Evolutionary conservation across 2,113 vertebrate species (phyloP).

Genomic region (Scophthalmus maximus): DNA sequence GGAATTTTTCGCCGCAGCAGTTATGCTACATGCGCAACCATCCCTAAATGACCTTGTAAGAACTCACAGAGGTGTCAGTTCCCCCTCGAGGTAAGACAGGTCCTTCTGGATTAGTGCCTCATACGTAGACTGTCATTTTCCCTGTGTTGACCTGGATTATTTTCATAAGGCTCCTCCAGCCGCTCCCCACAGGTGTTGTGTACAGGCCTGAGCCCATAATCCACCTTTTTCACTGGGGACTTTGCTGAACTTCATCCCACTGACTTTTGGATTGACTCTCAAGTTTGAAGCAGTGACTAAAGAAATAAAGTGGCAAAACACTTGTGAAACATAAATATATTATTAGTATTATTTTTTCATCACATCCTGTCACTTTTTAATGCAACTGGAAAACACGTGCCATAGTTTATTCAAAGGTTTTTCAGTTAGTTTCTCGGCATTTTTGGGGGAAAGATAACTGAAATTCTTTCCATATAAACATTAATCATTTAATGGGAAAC

Average conservation of each 20-base stretch:
- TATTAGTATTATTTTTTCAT: background rate
- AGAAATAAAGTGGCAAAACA: background rate
- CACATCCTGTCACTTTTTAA: background rate
- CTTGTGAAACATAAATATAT: background rate
- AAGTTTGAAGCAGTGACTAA: background rate
- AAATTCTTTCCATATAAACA: background rate
- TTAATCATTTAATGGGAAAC: background rate
- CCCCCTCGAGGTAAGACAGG: constrained; percentile 45
- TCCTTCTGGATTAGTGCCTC: constrained; percentile 44
- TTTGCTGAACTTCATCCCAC: constrained; percentile 40
- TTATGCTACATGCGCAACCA: constrained; percentile 52
- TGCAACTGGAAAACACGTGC: background rate
- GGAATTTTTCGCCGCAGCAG: constrained; percentile 53
- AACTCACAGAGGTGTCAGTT: constrained; percentile 60
- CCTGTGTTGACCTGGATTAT: constrained; percentile 62
- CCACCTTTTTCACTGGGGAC: constrained; percentile 56
- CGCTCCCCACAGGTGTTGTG: constrained; percentile 72
- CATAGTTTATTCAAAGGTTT: background rate
- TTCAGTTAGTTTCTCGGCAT: background rate
- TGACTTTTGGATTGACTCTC: constrained; percentile 21
- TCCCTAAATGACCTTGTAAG: constrained; percentile 67
- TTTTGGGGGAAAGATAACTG: background rate
- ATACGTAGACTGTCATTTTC: constrained; percentile 46
- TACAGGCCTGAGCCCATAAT: constrained; percentile 71
- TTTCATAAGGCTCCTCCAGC: constrained; percentile 53